Evolutionary conservation across 2,888 invertebrate genomes (phyloP), one percentile per base, ranked within the genome.

Genomic region (Oscheius sp.): DNA sequence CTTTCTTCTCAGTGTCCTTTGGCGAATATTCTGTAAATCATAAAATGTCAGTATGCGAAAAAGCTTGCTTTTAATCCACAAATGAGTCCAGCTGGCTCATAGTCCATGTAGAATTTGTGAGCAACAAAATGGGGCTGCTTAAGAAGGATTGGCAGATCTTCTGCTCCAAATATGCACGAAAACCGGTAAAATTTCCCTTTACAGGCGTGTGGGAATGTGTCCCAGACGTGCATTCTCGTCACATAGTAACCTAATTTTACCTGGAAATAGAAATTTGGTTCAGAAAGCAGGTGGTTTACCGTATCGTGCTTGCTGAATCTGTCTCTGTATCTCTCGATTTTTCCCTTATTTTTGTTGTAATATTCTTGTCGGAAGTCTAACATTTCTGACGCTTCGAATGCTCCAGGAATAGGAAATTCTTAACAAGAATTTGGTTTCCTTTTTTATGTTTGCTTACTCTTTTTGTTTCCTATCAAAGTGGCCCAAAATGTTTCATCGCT

Each of bases 401-500:
- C 25, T 9, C 27, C 58, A n/a, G 29, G 58, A 58, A 27, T n/a
- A 2, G 25, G 16, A 29, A 58, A 58, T 1, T 58, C 58, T 58
- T 9, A 29, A 29, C 35, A 35, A 3, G 35, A 49, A 2, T 49
- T 16, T 9, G 9, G 35, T 35, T 35, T 3, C 35, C 35, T 35
- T 9, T 35, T 9, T 35, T 7, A 59, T 29, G 16, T 6, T 9
- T 9, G 7, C 41, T 27, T 16, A 68, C 59, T n/a, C 5, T 76
- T 25, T 35, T 55, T 56, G 35, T 78, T 80, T 29, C 74, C 80
- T 0, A 74, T 41, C 7, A 80, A n/a, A 0, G 80, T 76, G 0
- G 72, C 76, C 80, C 80, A 80, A 66, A 80, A 80, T n/a, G 72
- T 68, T 69, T 80, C 80, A 69, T 80, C 80, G 1, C 78, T 72